phyloP scores from a whole-genome alignment of 2,113 vertebrate species.

The Spea bombifrons region DNA sequence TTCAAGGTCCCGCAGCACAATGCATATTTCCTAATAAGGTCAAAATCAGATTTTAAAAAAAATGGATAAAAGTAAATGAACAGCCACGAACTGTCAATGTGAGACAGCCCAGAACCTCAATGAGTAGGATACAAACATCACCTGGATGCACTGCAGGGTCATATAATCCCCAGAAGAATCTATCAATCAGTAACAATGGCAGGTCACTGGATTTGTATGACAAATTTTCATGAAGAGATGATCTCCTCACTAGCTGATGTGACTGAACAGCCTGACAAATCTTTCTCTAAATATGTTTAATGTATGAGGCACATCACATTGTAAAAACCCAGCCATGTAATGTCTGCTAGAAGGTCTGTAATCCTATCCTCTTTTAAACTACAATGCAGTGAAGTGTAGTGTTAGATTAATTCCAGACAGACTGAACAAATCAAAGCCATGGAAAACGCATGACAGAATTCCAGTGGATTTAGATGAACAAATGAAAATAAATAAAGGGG shows the following conservation, averaged over 20 bases:
- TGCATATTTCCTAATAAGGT: slow-evolving; percentile 39
- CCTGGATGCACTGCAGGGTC: slow-evolving; percentile 36
- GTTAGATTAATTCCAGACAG: not conserved
- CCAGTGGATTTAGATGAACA: not conserved
- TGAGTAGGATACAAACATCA: slow-evolving; percentile 27
- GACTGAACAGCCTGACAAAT: not conserved
- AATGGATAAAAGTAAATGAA: slow-evolving; percentile 16
- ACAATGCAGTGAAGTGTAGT: not conserved
- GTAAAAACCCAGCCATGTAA: not conserved
- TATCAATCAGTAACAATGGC: slow-evolving; percentile 30
- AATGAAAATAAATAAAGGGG: not conserved
- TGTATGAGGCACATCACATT: not conserved
- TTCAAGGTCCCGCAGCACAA: not conserved
- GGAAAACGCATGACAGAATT: not conserved
- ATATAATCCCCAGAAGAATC: slow-evolving; percentile 28
- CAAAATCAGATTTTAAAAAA: slow-evolving; percentile 4
- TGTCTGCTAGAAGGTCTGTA: not conserved
- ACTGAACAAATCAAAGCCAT: not conserved
- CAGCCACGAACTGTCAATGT: slow-evolving; percentile 30
- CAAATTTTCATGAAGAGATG: slow-evolving; percentile 19
- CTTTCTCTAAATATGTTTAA: slow-evolving; percentile 13
- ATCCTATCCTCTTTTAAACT: not conserved
- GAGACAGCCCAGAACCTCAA: slow-evolving; percentile 33
- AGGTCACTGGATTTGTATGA: slow-evolving; percentile 14
- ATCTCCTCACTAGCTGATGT: slow-evolving; percentile 3